Conservation (phyloP, 2,888 invertebrate species). For the Pteria penguin region DNA sequence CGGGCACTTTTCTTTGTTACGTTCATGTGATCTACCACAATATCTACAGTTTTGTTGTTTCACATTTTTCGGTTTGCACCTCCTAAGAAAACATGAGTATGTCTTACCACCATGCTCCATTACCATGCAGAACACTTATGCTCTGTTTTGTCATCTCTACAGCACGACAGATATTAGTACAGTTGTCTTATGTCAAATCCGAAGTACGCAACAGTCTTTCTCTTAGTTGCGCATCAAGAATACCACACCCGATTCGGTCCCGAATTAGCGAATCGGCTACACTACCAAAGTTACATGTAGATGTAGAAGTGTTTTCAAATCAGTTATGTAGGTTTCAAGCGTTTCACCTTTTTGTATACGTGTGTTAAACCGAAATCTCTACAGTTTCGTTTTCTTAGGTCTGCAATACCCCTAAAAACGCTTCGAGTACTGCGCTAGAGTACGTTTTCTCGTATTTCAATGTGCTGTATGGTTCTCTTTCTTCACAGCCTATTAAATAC, state of each 20-base stretch:
- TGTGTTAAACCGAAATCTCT: constrained; percentile 38
- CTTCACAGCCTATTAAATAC: constrained; percentile 24
- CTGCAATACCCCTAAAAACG: constrained; percentile 34
- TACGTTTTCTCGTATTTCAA: constrained; percentile 20
- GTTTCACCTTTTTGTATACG: constrained; percentile 31
- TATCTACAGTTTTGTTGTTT: constrained; percentile 4
- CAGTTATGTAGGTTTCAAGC: constrained; percentile 38
- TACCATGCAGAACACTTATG: constrained; percentile 14
- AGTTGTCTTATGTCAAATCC: constrained; percentile 21
- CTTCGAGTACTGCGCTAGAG: constrained; percentile 23
- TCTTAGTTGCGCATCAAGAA: constrained; percentile 33
- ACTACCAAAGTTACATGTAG: constrained; percentile 36
- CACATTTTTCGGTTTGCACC: neutral
- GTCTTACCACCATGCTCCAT: constrained; percentile 35
- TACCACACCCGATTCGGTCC: constrained; percentile 35
- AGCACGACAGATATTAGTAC: constrained; percentile 36
- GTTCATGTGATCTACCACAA: constrained; percentile 25
- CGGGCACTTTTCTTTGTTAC: constrained; percentile 28
- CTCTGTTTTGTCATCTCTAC: constrained; percentile 25
- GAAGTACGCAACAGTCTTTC: constrained; percentile 32
- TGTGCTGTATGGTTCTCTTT: constrained; percentile 17
- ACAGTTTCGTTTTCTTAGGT: constrained; percentile 38
- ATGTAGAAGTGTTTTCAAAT: constrained; percentile 24
- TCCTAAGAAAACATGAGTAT: too few relatives aligned
- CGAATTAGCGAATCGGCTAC: constrained; percentile 23